A percentile compares a stretch with the other conserved stretches of the same genome.
Evolutionary conservation across 2,797 vertebrate genomes (phyloP).

Genomic region (Coracias cyanogaster): DNA sequence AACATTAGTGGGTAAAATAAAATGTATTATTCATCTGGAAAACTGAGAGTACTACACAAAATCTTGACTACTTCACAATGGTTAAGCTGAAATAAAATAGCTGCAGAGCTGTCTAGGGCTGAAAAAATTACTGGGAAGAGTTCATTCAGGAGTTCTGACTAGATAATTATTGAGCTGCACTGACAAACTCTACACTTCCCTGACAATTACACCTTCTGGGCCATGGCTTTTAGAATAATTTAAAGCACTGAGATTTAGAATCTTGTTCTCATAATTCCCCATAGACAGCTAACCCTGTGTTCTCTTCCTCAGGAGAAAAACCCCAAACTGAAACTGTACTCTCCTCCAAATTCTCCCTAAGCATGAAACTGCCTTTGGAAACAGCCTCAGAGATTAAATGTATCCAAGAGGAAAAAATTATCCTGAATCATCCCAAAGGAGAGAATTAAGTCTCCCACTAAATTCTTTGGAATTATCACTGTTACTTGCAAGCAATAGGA

Average conservation of each 20-base stretch:
- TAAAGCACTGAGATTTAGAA: constrained; percentile 65
- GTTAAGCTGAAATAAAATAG: constrained; percentile 30
- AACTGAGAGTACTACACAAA: constrained; percentile 58
- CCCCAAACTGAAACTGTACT: not conserved
- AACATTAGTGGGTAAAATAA: constrained; percentile 63
- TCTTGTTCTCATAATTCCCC: constrained; percentile 57
- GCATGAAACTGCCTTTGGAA: not conserved
- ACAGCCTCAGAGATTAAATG: not conserved
- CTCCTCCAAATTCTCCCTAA: not conserved
- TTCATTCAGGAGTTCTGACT: constrained; percentile 69
- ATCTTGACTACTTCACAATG: constrained; percentile 30
- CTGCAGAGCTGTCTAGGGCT: not conserved
- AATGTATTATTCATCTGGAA: constrained; percentile 75
- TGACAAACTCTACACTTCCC: constrained; percentile 68
- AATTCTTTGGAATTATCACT: not conserved
- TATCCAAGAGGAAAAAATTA: not conserved
- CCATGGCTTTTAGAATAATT: constrained; percentile 73
- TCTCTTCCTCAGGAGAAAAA: not conserved
- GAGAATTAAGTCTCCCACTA: not conserved
- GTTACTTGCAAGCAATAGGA: not conserved
- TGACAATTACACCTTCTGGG: constrained; percentile 68
- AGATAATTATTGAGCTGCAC: constrained; percentile 69
- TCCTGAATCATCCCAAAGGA: not conserved
- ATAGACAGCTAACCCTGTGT: constrained; percentile 1
- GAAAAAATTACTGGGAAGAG: constrained; percentile 48